Evolutionary conservation across 1,140 invertebrate genomes (phyloP).

Genomic region (Proales similis): DNA sequence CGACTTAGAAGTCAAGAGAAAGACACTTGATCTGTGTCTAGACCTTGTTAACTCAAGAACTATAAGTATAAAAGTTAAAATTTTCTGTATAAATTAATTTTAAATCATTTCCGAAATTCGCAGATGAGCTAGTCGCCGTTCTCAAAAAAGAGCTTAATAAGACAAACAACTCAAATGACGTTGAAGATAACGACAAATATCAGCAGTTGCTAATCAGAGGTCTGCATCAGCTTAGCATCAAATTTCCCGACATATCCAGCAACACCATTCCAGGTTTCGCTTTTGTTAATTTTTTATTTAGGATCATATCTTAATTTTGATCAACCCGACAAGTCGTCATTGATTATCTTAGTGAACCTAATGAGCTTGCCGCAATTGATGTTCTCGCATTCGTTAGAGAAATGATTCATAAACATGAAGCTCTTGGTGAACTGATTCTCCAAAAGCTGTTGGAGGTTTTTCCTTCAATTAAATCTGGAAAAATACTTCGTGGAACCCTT

Average conservation of each 20-base stretch:
- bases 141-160: constrained; percentile 67
- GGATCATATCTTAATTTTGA: not conserved
- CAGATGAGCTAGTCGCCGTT: constrained; percentile 76
- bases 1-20: constrained; percentile 81
- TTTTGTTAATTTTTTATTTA: not conserved
- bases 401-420: constrained; percentile 82
- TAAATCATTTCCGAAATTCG: constrained; percentile 39
- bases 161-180: constrained; percentile 70
- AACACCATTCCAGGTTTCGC: constrained; percentile 68
- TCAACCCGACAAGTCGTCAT: constrained; percentile 58
- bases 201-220: constrained; percentile 83
- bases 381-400: constrained; percentile 89
- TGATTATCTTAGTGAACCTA: constrained; percentile 88
- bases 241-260: constrained; percentile 91
- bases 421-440: constrained; percentile 69
- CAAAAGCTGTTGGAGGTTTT: constrained; percentile 67
- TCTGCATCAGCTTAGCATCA: constrained; percentile 86
- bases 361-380: constrained; percentile 84
- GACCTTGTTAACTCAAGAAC: constrained; percentile 86
- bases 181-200: constrained; percentile 89
- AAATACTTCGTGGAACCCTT: constrained; percentile 82
- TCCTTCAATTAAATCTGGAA: constrained; percentile 62
- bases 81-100: constrained; percentile 65
- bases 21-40: constrained; percentile 74
- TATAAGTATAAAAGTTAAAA: no score